A percentile compares a stretch with the other conserved stretches of the same genome.
Conservation (phyloP, 2,113 vertebrate species). For the Entelurus aequoreus region DNA sequence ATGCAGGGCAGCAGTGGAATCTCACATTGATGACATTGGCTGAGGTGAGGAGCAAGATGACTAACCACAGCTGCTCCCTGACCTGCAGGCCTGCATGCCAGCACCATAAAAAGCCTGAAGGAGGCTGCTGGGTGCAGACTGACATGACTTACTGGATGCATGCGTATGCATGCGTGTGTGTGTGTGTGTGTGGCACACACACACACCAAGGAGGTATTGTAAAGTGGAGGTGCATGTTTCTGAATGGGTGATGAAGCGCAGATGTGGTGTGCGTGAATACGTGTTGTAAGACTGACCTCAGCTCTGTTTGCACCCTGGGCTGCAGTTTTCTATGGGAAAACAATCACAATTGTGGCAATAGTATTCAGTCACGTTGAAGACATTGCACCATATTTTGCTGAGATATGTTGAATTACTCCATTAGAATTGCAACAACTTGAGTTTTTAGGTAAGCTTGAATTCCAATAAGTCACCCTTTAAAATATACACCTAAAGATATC, state of each 20-base stretch:
- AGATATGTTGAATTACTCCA: too few species aligned
- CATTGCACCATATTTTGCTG: background rate
- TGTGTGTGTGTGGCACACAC: background rate
- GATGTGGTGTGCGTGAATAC: background rate
- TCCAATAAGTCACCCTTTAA: too few species aligned
- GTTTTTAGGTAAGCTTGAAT: too few species aligned
- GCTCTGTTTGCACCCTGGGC: background rate
- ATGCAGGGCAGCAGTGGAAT: constrained; percentile 48
- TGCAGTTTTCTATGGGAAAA: background rate
- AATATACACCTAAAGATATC: too few species aligned
- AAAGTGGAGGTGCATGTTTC: background rate
- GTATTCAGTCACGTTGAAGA: background rate
- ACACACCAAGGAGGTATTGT: background rate
- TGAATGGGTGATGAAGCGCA: background rate
- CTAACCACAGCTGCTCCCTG: constrained; percentile 65
- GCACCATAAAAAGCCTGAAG: constrained; percentile 65
- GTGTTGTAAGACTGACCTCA: background rate
- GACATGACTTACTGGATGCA: constrained; percentile 31
- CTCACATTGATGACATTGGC: constrained; percentile 65
- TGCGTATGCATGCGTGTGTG: background rate
- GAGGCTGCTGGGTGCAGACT: constrained; percentile 53
- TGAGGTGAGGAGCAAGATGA: constrained; percentile 56
- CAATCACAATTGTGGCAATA: background rate
- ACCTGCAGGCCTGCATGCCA: constrained; percentile 59
- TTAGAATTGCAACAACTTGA: too few species aligned